phyloP scores from a whole-genome alignment of 2,888 invertebrate species.

The Crossocerus cetratus region DNA sequence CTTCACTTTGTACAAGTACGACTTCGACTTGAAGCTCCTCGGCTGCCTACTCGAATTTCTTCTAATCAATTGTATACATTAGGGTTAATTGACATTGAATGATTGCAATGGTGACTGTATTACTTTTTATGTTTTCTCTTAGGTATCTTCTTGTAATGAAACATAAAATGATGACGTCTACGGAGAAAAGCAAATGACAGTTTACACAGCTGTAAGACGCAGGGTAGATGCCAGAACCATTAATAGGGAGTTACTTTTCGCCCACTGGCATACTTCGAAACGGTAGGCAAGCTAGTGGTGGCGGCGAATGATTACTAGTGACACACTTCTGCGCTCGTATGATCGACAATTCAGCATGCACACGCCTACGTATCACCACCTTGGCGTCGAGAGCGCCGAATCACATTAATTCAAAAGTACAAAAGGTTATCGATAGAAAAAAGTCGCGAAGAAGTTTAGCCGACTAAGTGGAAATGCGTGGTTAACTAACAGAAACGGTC shows the following conservation, averaged over 20 bases:
- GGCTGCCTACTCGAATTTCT: slow-evolving; percentile 6
- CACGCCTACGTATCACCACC: neutral
- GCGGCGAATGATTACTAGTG: neutral
- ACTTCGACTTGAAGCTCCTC: slow-evolving; percentile 18
- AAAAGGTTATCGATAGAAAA: slow-evolving; percentile 44
- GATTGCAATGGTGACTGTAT: neutral
- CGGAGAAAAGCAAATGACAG: neutral
- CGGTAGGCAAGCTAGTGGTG: neutral
- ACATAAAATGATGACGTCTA: too few relatives aligned
- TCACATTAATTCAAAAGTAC: slow-evolving; percentile 33
- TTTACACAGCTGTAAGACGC: neutral
- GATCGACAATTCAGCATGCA: slow-evolving; percentile 20
- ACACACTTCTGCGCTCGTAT: slow-evolving; percentile 13
- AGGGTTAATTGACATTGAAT: neutral
- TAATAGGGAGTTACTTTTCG: slow-evolving; percentile 33
- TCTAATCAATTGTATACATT: slow-evolving; percentile 8
- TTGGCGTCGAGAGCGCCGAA: slow-evolving; percentile 27
- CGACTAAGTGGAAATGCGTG: slow-evolving; percentile 10
- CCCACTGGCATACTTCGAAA: neutral
- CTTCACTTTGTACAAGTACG: slow-evolving; percentile 4
- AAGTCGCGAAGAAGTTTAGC: slow-evolving; percentile 33
- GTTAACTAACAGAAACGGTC: slow-evolving; percentile 5
- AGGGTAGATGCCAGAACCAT: neutral
- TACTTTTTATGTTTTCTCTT: neutral
- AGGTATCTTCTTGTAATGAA: too few relatives aligned